phyloP scores from a whole-genome alignment of 2,888 invertebrate species.

The Sialis lutaria region DNA sequence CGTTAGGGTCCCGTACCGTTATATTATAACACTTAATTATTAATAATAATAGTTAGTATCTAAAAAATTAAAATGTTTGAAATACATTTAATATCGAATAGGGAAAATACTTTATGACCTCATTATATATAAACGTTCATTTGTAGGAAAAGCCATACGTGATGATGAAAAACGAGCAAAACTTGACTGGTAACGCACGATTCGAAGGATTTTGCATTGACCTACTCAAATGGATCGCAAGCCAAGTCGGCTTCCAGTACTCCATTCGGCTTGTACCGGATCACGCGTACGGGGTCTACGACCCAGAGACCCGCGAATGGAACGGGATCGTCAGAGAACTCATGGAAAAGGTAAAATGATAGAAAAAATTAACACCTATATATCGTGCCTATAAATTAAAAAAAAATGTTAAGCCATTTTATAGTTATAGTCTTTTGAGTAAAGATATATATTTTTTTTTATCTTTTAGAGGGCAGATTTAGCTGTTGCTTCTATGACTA shows the following conservation, averaged over 20 bases:
- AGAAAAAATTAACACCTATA: no score
- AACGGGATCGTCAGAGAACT: slow-evolving; percentile 77
- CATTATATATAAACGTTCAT: not conserved
- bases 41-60: no score
- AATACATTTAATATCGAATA: not conserved
- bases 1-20: no score
- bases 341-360: slow-evolving; percentile 56
- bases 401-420: no score
- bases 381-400: no score
- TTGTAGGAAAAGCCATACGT: slow-evolving; percentile 77
- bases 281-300: slow-evolving; percentile 75
- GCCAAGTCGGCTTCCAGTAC: slow-evolving; percentile 77
- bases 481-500: slow-evolving; percentile 94
- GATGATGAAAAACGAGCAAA: slow-evolving; percentile 72
- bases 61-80: not conserved
- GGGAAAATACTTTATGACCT: not conserved
- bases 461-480: slow-evolving; percentile 73
- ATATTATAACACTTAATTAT: no score
- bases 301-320: slow-evolving; percentile 77
- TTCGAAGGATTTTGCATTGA: slow-evolving; percentile 90
- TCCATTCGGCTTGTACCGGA: slow-evolving; percentile 70
- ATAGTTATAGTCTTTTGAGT: not conserved
- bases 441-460: slow-evolving; percentile 2
- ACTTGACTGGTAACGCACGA: slow-evolving; percentile 70
- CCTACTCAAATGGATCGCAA: slow-evolving; percentile 64